Conservation (phyloP, 2,888 invertebrate genomes). For the Allacma fusca region DNA sequence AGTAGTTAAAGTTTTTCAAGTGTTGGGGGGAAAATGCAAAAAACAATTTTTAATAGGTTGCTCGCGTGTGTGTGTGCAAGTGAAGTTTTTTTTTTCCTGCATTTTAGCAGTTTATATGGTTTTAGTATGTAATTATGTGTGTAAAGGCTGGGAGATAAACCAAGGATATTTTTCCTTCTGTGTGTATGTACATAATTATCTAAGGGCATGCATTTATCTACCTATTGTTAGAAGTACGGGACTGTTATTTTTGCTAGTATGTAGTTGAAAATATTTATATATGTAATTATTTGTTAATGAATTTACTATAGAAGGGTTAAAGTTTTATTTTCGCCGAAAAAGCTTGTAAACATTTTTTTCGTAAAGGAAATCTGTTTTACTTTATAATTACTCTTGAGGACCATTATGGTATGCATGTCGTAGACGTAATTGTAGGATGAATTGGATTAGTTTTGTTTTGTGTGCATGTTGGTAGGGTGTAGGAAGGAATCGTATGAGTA, state of each 20-base stretch:
- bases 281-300: too few relatives aligned
- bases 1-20: background rate
- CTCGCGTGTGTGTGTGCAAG: background rate
- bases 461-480: background rate
- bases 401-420: background rate
- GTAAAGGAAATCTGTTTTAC: slow-evolving; percentile 7
- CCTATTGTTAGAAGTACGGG: too few relatives aligned
- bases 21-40: background rate
- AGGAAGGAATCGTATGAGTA: background rate
- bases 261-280: too few relatives aligned
- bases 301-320: background rate
- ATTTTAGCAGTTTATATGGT: background rate
- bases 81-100: background rate
- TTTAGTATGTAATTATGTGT: too few relatives aligned
- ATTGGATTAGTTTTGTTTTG: background rate
- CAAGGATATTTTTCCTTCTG: too few relatives aligned
- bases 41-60: slow-evolving; percentile 1
- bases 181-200: too few relatives aligned
- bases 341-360: background rate
- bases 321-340: background rate
- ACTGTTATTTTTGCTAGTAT: too few relatives aligned
- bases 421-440: background rate
- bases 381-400: background rate
- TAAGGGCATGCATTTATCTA: too few relatives aligned
- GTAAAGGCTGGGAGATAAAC: too few relatives aligned